Base-by-base conservation (phyloP, 2,888 invertebrate species). In the Lymantria dispar region DNA sequence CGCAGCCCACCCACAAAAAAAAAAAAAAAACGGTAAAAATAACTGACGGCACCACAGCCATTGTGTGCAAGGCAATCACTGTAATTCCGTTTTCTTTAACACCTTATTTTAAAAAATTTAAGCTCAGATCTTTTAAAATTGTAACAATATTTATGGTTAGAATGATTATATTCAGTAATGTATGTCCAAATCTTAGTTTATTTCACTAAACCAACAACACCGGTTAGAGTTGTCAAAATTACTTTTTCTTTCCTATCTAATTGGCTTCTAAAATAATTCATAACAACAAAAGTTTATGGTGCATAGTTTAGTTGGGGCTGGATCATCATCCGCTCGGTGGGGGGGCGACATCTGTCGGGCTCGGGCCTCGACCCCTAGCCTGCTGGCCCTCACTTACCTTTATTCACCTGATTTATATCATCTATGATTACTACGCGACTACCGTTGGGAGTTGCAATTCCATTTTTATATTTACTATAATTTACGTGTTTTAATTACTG, bases 271-370 rank as follows among this genome's bases (percentile, higher is more conserved):
- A 64, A 67, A 69, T 68, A 73, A 77, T 75, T 72, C 67, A 71
- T 68, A 68, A 66, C 68, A 72, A 69, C 71, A 72, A 78, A 69
- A 64, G 70, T 80, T 80, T 79, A 82, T 80, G 76, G 72, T 62
- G 69, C 69, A 66, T 66, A 66, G 59, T 61, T 62, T 62, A 68
- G 56, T 61, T 53, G 65, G 75, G 78, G 79, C 64, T 56, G 61
- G 69, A 72, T 85, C 83, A 89, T 89, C 87, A 85, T 72, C 66
- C 74, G 75, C 88, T 49, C 90, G 43, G 76, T 87, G 67, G 91
- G 91, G 88, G 22, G 89, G 74, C 78, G 78, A 81, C 91, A 91
- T 91, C 91, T 91, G 91, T 81, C 83, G 76, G 65, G 58, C 72
- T 13, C 40, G 52, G 46, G 43, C 37, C 64, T 56, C 59, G 64